Evolutionary conservation across 2,113 vertebrate genomes (phyloP).

Genomic region (Strigops habroptila): DNA sequence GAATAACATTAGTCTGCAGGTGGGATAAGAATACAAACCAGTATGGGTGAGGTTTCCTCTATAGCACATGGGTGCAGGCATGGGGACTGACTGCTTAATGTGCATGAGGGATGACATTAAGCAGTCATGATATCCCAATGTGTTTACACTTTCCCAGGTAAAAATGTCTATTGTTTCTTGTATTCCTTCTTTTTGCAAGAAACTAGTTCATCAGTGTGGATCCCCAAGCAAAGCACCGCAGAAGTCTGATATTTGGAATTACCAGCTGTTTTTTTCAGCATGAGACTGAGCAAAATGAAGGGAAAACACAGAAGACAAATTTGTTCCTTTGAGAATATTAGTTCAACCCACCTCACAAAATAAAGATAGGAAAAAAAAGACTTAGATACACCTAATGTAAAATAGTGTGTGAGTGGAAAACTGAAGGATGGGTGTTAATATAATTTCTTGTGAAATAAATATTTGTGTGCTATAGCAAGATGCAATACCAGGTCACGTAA

Average conservation of each 20-base stretch:
- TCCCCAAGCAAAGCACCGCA: not conserved
- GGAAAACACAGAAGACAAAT: not conserved
- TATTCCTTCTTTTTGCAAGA: not conserved
- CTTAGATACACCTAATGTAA: not conserved
- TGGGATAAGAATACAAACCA: not conserved
- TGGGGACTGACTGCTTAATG: not conserved
- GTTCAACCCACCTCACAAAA: not conserved
- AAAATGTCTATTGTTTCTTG: not conserved
- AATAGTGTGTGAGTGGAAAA: not conserved
- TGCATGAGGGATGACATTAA: not conserved
- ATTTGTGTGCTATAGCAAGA: not conserved
- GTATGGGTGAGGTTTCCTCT: not conserved
- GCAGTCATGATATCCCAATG: fast-evolving
- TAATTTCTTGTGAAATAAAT: constrained; percentile 7
- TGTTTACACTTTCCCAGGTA: not conserved
- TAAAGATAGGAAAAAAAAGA: not conserved
- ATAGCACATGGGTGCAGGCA: fast-evolving
- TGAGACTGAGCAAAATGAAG: not conserved
- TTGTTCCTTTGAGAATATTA: not conserved
- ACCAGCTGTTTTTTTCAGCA: not conserved
- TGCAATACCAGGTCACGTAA: not conserved
- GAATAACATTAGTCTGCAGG: not conserved
- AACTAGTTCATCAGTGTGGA: not conserved
- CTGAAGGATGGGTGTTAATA: not conserved
- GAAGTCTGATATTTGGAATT: not conserved